Base-by-base conservation (phyloP, 2,888 invertebrate species). In the Rotaria magnacalcarata region DNA sequence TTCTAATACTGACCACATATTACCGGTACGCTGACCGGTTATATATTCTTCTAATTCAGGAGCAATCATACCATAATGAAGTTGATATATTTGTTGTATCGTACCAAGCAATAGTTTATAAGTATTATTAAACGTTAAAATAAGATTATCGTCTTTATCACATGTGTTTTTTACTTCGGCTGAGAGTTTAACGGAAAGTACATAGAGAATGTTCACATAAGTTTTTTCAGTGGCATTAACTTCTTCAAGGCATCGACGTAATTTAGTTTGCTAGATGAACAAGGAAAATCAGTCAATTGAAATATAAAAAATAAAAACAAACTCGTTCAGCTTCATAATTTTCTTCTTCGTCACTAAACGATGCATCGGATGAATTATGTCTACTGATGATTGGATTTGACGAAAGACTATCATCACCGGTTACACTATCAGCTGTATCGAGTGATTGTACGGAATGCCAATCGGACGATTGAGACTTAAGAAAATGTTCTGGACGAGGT, bases 161-260 rank as follows among this genome's bases (percentile, higher is more conserved):
- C 80, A 80, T n/a, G 80, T 47, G n/a, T n/a, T 80, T 80, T 80
- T 80, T 7, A 80, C 21, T 47, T 80, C 80, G n/a, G 47, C 80
- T 10, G 80, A n/a, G 14, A 80, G 11, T 47, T 80, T 80, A 47
- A 47, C 43, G 11, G 80, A 80, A 11, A 80, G n/a, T 11, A 80
- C 47, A 47, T 80, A 80, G 10, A 80, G 47, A 80, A 47, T 80
- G 47, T 80, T 80, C 21, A 80, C 80, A 80, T 47, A 80, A 47
- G 80, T 80, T 80, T 80, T 80, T n/a, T 80, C 80, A 5, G 80
- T 80, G 21, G 43, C 24, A 8, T n/a, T 14, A 47, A 80, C 43
- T 80, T 80, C 80, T 80, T 80, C 80, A 24, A 80, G 11, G 47
- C 43, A 21, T 80, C 5, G 47, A 47, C 80, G 47, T 14, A 43